Conservation (phyloP, 2,113 vertebrate species). For the Mobula birostris region DNA sequence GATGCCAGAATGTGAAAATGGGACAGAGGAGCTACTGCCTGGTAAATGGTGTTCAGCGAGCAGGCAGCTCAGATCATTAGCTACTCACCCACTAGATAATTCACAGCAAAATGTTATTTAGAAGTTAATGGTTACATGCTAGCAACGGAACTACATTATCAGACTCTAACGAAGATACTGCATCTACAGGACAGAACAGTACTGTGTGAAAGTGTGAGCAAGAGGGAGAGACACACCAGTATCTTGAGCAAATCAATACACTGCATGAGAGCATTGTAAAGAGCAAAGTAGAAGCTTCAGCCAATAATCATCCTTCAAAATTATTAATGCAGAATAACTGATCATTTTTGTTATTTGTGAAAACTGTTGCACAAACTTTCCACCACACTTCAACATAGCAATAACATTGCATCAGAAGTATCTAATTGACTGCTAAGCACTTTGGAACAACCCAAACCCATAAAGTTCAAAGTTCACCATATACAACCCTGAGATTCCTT, state of each 20-base stretch:
- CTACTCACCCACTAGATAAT: not conserved
- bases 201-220: not conserved
- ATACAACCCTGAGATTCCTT: too few relatives aligned
- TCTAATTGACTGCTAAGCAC: too few relatives aligned
- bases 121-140: not conserved
- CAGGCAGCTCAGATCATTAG: not conserved
- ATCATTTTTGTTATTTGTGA: too few relatives aligned
- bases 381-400: too few relatives aligned
- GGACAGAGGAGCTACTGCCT: not conserved
- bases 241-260: not conserved
- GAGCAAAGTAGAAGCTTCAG: too few relatives aligned
- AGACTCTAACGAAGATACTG: not conserved
- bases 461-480: too few relatives aligned
- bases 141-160: not conserved
- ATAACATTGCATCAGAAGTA: too few relatives aligned
- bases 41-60: not conserved
- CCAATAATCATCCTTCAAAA: too few relatives aligned
- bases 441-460: too few relatives aligned
- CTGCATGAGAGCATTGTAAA: too few relatives aligned
- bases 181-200: not conserved
- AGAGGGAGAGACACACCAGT: not conserved
- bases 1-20: not conserved
- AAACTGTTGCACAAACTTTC: too few relatives aligned
- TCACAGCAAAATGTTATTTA: not conserved
- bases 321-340: too few relatives aligned